These are phyloP conservation scores for Eremobia ochroleuca DNA, from an alignment of 2,888 invertebrate species.

Conservation along the genomic window DNA sequence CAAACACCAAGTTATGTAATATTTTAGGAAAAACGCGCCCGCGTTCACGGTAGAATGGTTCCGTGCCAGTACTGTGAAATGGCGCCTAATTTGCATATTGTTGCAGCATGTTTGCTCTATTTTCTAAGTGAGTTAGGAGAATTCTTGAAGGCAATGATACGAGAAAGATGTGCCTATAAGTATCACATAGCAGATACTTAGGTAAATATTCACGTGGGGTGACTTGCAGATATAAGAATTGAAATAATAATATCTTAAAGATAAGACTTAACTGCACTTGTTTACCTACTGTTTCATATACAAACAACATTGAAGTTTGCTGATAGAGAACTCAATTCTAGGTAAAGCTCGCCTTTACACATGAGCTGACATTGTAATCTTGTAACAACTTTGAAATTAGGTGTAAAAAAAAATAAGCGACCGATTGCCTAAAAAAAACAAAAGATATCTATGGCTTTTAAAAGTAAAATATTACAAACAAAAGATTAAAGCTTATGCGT, in stretches of 20 bases:
- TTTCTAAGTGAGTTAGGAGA: neutral
- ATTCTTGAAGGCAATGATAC: neutral
- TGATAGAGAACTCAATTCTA: neutral
- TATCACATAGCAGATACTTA: constrained; percentile 2
- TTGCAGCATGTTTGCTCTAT: neutral
- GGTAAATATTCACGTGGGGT: neutral
- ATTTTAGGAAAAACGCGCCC: constrained; percentile 54
- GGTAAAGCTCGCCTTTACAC: neutral
- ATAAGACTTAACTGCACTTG: neutral
- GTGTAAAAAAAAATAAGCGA: neutral
- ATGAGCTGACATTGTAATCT: neutral
- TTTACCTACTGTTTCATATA: neutral
- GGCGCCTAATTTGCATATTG: constrained; percentile 4
- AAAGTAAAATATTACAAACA: constrained; percentile 35
- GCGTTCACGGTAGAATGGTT: constrained; percentile 11
- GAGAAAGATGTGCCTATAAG: neutral
- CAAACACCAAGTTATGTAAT: constrained; percentile 58
- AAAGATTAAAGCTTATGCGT: constrained; percentile 30
- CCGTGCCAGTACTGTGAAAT: constrained; percentile 39
- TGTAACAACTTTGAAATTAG: neutral
- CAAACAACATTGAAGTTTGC: neutral
- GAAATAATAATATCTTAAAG: neutral
- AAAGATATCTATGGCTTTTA: neutral
- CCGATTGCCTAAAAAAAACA: constrained; percentile 24
- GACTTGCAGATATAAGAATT: neutral